A percentile compares a stretch with the other conserved stretches of the same genome.
These are phyloP conservation scores for Coronaproctus castanopsis DNA, from an alignment of 2,888 invertebrate species.

Conservation along the genomic window DNA sequence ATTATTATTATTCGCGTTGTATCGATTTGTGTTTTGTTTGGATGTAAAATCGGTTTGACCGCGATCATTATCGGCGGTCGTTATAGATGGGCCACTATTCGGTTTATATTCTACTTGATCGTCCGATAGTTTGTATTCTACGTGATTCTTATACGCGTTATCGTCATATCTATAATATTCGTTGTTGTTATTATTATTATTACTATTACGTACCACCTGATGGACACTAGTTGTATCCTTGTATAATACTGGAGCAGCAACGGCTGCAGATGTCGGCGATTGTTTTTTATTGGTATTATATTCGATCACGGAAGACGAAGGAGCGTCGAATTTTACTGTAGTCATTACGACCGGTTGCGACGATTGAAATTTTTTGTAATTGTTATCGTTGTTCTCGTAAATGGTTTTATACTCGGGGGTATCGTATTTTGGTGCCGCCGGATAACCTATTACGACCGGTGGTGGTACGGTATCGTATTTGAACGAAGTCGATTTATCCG, in stretches of 20 bases:
- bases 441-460: not conserved
- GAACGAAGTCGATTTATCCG: too few species aligned
- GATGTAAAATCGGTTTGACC: not conserved
- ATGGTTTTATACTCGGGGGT: slow-evolving; percentile 9
- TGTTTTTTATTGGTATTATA: not conserved
- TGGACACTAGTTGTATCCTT: too few species aligned
- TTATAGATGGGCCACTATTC: not conserved
- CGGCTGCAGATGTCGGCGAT: too few species aligned
- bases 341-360: not conserved
- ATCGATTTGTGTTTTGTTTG: not conserved
- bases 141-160: not conserved
- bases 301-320: too few species aligned
- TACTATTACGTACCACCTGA: not conserved
- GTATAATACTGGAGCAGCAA: too few species aligned
- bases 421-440: slow-evolving; percentile 8
- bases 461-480: too few species aligned
- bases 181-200: slow-evolving; percentile 1
- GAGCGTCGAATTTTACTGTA: not conserved
- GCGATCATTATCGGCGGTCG: not conserved
- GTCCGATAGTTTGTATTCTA: not conserved
- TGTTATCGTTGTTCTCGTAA: not conserved
- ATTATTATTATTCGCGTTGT: not conserved
- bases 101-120: not conserved
- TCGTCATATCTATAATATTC: too few species aligned
- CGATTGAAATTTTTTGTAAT: too few species aligned